Evolutionary conservation across 1,140 invertebrate species (phyloP).

Genomic region (Callitettix versicolor): DNA sequence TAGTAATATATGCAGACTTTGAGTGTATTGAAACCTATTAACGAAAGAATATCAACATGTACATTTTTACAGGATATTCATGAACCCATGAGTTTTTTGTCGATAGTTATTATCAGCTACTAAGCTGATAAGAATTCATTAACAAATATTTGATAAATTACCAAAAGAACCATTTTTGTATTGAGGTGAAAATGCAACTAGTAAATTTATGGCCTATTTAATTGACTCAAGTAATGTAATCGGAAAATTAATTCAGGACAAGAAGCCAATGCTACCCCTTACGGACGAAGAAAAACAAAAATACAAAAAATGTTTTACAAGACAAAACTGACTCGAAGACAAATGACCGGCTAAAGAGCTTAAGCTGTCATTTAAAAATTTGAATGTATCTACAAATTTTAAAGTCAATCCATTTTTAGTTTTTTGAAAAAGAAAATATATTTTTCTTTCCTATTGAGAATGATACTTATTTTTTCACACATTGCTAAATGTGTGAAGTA

Average conservation of each 20-base stretch:
- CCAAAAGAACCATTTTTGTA: conserved; percentile 8
- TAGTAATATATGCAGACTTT: conserved; percentile 11
- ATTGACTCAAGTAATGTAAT: background rate
- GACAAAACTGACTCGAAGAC: no score
- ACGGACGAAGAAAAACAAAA: background rate
- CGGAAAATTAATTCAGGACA: background rate
- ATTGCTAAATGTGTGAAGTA: conserved; percentile 7
- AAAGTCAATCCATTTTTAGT: no score
- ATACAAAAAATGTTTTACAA: background rate
- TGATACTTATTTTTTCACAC: background rate
- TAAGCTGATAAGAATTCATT: background rate
- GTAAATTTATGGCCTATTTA: conserved; percentile 5
- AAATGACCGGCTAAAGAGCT: no score
- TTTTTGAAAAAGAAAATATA: no score
- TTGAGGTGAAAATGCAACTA: conserved; percentile 1
- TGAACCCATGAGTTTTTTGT: conserved; percentile 10
- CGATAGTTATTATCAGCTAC: no score
- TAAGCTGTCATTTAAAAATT: no score
- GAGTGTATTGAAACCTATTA: conserved; percentile 5
- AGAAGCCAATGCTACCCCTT: background rate
- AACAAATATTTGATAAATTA: conserved; percentile 1
- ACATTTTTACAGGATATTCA: conserved; percentile 2
- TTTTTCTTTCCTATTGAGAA: background rate
- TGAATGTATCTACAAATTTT: background rate
- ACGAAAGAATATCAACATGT: background rate